Conservation (phyloP, 1,140 invertebrate genomes). For the Diorhabda sublineata region DNA sequence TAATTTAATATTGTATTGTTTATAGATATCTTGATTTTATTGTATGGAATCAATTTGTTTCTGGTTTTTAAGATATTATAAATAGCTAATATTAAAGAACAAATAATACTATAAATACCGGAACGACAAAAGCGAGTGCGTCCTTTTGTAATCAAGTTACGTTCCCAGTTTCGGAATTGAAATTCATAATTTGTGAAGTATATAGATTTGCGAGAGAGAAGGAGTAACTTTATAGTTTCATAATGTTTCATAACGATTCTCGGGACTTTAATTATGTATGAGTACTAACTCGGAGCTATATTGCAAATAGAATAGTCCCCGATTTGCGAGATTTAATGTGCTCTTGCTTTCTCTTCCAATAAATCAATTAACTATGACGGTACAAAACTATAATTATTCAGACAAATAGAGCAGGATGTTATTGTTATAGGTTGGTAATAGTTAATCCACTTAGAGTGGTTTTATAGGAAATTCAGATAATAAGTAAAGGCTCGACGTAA, state of each 20-base stretch:
- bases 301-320: not conserved
- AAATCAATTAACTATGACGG: not conserved
- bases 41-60: too few species aligned
- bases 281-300: not conserved
- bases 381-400: not conserved
- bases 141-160: not conserved
- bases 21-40: too few species aligned
- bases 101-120: not conserved
- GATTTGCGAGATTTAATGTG: not conserved
- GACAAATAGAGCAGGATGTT: too few species aligned
- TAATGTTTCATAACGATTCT: slow-evolving; percentile 2
- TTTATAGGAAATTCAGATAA: too few species aligned
- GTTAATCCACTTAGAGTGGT: too few species aligned
- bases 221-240: not conserved
- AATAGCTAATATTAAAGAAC: not conserved
- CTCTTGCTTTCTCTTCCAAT: not conserved
- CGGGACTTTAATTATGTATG: slow-evolving; percentile 2
- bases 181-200: slow-evolving; percentile 3
- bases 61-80: not conserved
- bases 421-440: too few species aligned
- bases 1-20: too few species aligned
- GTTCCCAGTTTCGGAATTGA: slow-evolving; percentile 1
- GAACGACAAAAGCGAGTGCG: not conserved
- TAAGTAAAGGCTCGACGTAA: too few species aligned
- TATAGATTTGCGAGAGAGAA: not conserved